phyloP scores from a whole-genome alignment of 2,888 invertebrate genomes.

The Drosophila formosana region DNA sequence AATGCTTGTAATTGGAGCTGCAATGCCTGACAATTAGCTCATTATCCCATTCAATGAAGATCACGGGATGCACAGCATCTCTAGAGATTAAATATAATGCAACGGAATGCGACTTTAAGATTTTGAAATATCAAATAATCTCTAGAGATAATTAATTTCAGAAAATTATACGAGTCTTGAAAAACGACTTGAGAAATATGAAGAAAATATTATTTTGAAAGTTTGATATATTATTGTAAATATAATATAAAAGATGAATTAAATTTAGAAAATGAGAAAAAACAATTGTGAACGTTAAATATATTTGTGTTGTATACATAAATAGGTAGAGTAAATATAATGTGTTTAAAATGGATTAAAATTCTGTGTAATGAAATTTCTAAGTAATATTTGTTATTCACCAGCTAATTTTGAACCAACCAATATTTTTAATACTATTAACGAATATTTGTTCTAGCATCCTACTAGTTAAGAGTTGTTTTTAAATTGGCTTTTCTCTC shows the following conservation, averaged over 20 bases:
- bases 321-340: no score
- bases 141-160: conserved; percentile 5
- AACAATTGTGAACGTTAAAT: no score
- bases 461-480: background rate
- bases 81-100: conserved; percentile 3
- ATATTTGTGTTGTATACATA: no score
- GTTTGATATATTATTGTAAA: no score
- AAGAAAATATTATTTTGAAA: background rate
- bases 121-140: background rate
- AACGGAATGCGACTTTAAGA: background rate
- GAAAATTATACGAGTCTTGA: background rate
- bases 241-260: no score
- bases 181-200: background rate
- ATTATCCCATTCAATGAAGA: conserved; percentile 41
- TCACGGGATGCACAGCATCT: conserved; percentile 46
- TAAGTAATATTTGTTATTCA: no score
- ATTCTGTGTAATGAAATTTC: no score
- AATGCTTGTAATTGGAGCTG: conserved; percentile 65
- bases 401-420: no score
- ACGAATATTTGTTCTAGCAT: no score
- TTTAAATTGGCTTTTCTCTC: background rate
- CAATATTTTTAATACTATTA: no score
- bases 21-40: conserved; percentile 49
- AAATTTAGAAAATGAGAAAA: no score
- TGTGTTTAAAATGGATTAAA: no score